A percentile compares a stretch with the other conserved stretches of the same genome.
These are phyloP conservation scores for Melieria picta DNA, from an alignment of 2,888 invertebrate genomes.

Conservation along the genomic window DNA sequence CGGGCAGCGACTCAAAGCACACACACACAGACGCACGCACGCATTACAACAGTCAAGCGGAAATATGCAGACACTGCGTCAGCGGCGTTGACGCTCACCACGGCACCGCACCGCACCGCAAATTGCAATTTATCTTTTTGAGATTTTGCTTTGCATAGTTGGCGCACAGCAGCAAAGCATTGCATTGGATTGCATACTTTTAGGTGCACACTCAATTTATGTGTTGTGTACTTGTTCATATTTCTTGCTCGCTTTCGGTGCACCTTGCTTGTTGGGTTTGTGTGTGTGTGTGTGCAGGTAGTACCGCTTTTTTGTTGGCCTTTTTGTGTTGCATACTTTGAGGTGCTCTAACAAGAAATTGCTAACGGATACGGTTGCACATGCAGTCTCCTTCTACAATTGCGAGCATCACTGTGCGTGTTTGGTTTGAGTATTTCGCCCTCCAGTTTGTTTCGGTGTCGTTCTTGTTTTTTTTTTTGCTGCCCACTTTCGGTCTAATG, in stretches of 20 bases:
- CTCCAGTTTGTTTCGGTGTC: neutral
- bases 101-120: too few species aligned
- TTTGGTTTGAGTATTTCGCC: neutral
- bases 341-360: conserved; percentile 14
- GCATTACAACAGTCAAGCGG: too few species aligned
- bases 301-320: neutral
- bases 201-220: conserved; percentile 20
- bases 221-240: neutral
- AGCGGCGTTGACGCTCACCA: too few species aligned
- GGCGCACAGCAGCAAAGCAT: neutral
- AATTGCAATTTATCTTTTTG: too few species aligned
- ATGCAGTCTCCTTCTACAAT: neutral
- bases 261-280: neutral
- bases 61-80: too few species aligned
- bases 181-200: conserved; percentile 1
- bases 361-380: neutral
- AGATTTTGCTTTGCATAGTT: neutral
- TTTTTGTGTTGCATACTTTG: conserved; percentile 23
- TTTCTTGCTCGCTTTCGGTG: neutral
- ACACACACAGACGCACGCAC: too few species aligned
- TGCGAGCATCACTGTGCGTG: too few species aligned
- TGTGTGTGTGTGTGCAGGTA: too few species aligned
- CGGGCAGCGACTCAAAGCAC: too few species aligned
- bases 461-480: neutral
- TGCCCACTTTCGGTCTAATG: neutral